Evolutionary conservation across 1,140 invertebrate species (phyloP).

Genomic region (Trichonephila clavipes): DNA sequence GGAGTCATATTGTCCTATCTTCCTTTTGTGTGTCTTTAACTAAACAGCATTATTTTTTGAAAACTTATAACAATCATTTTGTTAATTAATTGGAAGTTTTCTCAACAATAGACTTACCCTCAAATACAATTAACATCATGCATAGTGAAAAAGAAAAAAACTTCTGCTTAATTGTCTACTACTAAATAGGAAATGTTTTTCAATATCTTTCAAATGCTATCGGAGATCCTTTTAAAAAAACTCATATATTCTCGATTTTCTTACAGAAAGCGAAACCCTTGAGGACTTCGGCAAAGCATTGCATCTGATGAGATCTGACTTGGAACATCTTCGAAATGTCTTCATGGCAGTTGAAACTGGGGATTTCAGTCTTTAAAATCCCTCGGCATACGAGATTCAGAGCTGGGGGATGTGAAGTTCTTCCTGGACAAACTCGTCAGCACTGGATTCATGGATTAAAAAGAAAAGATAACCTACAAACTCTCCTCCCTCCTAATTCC

Average conservation of each 20-base stretch:
- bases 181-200: too few species aligned
- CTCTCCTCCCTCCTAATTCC: constrained; percentile 71
- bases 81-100: too few species aligned
- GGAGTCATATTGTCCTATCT: too few species aligned
- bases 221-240: too few species aligned
- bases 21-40: too few species aligned
- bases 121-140: too few species aligned
- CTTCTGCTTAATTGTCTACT: too few species aligned
- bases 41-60: too few species aligned
- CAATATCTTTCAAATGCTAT: too few species aligned
- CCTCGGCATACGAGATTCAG: constrained; percentile 95
- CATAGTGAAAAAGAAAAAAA: too few species aligned
- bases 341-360: constrained; percentile 98
- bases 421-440: constrained; percentile 97
- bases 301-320: constrained; percentile 91
- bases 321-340: constrained; percentile 95
- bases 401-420: constrained; percentile 97
- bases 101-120: too few species aligned
- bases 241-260: not conserved
- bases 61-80: too few species aligned
- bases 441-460: constrained; percentile 97
- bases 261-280: constrained; percentile 95
- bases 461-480: constrained; percentile 35
- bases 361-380: constrained; percentile 95
- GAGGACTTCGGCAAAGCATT: constrained; percentile 94